Conservation (phyloP, 2,888 invertebrate species). For the Exocentrus adspersus region DNA sequence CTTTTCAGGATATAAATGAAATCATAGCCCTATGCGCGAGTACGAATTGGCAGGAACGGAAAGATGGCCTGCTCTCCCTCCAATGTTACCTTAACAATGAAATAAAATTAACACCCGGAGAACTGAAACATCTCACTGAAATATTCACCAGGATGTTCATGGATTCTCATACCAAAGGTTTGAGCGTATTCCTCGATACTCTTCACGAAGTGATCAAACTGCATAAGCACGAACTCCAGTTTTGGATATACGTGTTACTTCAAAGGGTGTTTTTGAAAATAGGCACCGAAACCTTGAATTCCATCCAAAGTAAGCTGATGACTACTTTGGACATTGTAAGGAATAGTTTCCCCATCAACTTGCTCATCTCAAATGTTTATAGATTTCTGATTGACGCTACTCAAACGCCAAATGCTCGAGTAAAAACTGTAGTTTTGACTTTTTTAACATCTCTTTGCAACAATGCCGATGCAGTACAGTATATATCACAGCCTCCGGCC, state of each 20-base stretch:
- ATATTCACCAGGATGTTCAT: slow-evolving; percentile 97
- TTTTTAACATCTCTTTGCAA: slow-evolving; percentile 75
- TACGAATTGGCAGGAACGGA: slow-evolving; percentile 93
- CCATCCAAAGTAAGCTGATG: slow-evolving; percentile 90
- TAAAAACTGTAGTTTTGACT: slow-evolving; percentile 79
- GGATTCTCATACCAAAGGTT: slow-evolving; percentile 95
- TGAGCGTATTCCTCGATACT: slow-evolving; percentile 92
- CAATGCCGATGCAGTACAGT: slow-evolving; percentile 68
- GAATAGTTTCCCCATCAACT: slow-evolving; percentile 74
- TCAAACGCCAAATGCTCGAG: slow-evolving; percentile 88
- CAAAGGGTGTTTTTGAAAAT: slow-evolving; percentile 83
- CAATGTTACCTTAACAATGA: slow-evolving; percentile 80
- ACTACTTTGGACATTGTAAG: slow-evolving; percentile 83
- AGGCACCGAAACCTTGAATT: slow-evolving; percentile 85
- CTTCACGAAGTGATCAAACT: slow-evolving; percentile 88
- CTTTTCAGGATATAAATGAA: slow-evolving; percentile 79
- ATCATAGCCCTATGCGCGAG: slow-evolving; percentile 89
- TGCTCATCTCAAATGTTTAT: slow-evolving; percentile 75
- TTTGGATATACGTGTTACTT: slow-evolving; percentile 93
- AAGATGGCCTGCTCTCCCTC: slow-evolving; percentile 85
- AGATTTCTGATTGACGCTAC: slow-evolving; percentile 90
- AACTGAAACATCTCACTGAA: slow-evolving; percentile 88
- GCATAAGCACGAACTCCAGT: slow-evolving; percentile 87
- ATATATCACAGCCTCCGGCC: slow-evolving; percentile 63
- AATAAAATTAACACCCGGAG: slow-evolving; percentile 72